Evolutionary conservation across 2,797 vertebrate species (phyloP).

Genomic region (Gadopsis bispinosus): DNA sequence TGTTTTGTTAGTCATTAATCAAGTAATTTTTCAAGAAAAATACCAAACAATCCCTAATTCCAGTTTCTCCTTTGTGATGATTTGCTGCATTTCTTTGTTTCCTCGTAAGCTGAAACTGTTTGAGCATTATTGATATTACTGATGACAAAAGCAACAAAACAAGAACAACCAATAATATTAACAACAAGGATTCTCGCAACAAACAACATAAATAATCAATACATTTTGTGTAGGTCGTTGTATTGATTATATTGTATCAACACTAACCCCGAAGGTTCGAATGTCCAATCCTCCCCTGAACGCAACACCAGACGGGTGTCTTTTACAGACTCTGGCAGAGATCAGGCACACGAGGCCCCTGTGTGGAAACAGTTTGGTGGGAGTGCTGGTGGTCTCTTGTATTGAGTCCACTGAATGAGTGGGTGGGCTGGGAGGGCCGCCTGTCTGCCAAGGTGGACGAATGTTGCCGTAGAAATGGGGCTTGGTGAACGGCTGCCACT

Average conservation of each 20-base stretch:
- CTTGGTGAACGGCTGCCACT: conserved; percentile 64
- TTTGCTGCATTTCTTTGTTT: not conserved
- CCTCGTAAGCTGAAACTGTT: too few relatives aligned
- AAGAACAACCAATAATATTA: too few relatives aligned
- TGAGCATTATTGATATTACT: too few relatives aligned
- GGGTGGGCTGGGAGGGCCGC: conserved; percentile 59
- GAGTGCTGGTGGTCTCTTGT: conserved; percentile 61
- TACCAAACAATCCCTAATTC: not conserved
- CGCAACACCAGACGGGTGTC: not conserved
- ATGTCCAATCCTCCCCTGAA: conserved; percentile 27
- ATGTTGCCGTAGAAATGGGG: conserved; percentile 57
- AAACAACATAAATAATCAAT: not conserved
- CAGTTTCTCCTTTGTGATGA: not conserved
- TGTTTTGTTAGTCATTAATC: not conserved
- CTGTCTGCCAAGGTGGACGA: conserved; percentile 45
- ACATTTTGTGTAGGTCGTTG: not conserved
- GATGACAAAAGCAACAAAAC: not conserved
- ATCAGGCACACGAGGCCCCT: conserved; percentile 32
- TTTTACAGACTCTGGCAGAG: conserved; percentile 11
- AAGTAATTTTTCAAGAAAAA: not conserved
- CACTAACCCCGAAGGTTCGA: not conserved
- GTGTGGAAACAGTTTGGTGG: conserved; percentile 30
- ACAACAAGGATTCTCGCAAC: too few relatives aligned
- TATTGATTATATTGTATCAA: not conserved
- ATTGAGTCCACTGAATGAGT: conserved; percentile 55